Conservation (phyloP, 2,113 vertebrate genomes). For the Trachemys scripta region DNA sequence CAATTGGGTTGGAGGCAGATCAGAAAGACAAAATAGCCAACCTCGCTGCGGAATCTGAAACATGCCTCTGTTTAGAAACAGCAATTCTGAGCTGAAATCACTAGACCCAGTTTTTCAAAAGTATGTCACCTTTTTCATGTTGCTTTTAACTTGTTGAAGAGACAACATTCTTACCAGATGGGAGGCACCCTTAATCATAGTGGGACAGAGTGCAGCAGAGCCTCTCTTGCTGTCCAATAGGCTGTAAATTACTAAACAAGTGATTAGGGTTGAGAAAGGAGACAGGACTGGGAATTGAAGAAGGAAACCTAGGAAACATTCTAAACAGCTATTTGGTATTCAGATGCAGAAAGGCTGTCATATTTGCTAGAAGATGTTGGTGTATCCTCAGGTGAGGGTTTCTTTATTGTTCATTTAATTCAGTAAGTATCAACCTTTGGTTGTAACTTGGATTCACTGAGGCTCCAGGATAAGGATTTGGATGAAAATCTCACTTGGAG, state of each 20-base stretch:
- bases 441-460: background rate
- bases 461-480: background rate
- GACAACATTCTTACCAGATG: background rate
- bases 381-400: background rate
- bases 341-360: background rate
- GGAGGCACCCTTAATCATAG: fast-evolving
- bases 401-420: background rate
- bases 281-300: background rate
- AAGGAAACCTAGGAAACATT: background rate
- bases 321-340: background rate
- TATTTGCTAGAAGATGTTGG: background rate
- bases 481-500: background rate
- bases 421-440: background rate
- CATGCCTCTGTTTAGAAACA: background rate
- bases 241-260: background rate
- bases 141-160: background rate
- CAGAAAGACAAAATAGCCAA: background rate
- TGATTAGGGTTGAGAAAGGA: background rate
- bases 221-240: background rate
- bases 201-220: background rate
- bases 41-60: background rate
- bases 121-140: background rate
- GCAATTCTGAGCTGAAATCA: background rate
- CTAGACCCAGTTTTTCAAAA: fast-evolving
- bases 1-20: background rate